These are phyloP conservation scores for Papilio elwesi DNA, from an alignment of 2,888 invertebrate genomes.

Conservation along the genomic window DNA sequence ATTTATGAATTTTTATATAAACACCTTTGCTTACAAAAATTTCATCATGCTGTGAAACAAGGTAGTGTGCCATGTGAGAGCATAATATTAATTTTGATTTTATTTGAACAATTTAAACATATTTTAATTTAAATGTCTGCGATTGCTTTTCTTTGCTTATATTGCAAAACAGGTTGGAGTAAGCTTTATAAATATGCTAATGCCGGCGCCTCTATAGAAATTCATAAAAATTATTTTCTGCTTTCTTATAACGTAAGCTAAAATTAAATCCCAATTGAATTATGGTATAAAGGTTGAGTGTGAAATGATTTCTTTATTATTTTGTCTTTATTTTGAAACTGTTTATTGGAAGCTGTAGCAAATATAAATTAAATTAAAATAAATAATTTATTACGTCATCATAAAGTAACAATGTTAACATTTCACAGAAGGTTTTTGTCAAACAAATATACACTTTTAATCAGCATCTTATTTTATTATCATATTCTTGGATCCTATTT, in stretches of 20 bases:
- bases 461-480: too few species aligned
- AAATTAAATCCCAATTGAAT: constrained; percentile 32
- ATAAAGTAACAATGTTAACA: too few species aligned
- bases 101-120: constrained; percentile 8
- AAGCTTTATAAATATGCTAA: constrained; percentile 68
- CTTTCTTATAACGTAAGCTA: constrained; percentile 34
- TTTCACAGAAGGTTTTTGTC: too few species aligned
- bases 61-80: too few species aligned
- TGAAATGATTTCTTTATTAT: constrained; percentile 4
- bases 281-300: constrained; percentile 18
- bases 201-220: constrained; percentile 64
- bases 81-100: too few species aligned
- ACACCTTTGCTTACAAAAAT: too few species aligned
- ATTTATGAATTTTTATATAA: too few species aligned
- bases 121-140: not conserved
- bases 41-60: too few species aligned
- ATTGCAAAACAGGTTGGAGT: constrained; percentile 20
- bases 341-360: not conserved
- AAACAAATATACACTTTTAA: too few species aligned
- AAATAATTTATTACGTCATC: not conserved
- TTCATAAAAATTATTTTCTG: constrained; percentile 36
- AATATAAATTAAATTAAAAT: not conserved
- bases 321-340: not conserved
- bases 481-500: too few species aligned
- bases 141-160: constrained; percentile 18